phyloP scores from a whole-genome alignment of 2,888 invertebrate species.

The Saturnia japonica region DNA sequence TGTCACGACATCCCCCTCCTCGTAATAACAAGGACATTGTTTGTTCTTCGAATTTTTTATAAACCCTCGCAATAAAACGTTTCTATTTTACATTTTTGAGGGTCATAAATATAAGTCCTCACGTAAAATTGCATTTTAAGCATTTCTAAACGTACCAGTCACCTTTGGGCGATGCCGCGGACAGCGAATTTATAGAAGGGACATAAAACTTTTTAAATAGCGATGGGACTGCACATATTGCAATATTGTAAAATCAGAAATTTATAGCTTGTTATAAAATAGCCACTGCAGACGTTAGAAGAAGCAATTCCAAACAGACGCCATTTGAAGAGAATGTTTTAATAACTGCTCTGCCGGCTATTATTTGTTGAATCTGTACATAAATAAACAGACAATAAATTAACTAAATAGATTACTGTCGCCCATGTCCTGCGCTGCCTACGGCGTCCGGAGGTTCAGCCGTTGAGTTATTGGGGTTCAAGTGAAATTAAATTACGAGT shows the following conservation, averaged over 20 bases:
- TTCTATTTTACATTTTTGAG: constrained; percentile 79
- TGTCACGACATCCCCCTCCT: constrained; percentile 67
- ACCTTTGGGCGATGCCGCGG: constrained; percentile 59
- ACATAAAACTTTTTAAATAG: constrained; percentile 60
- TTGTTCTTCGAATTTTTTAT: constrained; percentile 78
- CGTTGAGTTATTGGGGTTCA: constrained; percentile 63
- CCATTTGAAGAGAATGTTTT: constrained; percentile 30
- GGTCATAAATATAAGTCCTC: constrained; percentile 76
- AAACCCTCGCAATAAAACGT: constrained; percentile 78
- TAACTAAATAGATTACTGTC: constrained; percentile 64
- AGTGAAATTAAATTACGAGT: constrained; percentile 79
- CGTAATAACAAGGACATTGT: constrained; percentile 71
- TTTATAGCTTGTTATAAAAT: constrained; percentile 50
- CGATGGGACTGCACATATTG: constrained; percentile 50
- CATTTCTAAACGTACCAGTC: constrained; percentile 72
- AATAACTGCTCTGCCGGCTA: constrained; percentile 40
- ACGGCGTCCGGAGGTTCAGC: constrained; percentile 41
- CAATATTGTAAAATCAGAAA: constrained; percentile 54
- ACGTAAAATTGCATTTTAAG: constrained; percentile 81
- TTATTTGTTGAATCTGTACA: constrained; percentile 49
- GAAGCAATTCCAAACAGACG: constrained; percentile 26
- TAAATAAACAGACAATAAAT: constrained; percentile 60
- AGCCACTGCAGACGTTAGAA: constrained; percentile 13
- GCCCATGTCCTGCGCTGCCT: constrained; percentile 62
- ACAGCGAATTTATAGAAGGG: constrained; percentile 45